phyloP scores from a whole-genome alignment of 2,797 vertebrate genomes.

The Enteromius treurensis region DNA sequence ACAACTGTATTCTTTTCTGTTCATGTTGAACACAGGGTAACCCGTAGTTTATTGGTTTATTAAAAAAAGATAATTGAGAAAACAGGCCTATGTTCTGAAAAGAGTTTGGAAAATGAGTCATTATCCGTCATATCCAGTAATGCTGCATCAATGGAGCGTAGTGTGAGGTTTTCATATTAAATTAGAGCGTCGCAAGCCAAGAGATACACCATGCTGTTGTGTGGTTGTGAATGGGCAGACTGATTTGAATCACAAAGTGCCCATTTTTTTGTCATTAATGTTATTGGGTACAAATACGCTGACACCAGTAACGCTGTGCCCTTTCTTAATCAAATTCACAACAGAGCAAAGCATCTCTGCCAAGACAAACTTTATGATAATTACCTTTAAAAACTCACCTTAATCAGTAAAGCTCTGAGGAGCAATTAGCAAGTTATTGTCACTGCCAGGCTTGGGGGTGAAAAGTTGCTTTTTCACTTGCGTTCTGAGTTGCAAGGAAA shows the following conservation, averaged over 20 bases:
- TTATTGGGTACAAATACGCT: not conserved
- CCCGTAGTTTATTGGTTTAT: constrained; percentile 12
- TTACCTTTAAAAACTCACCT: constrained; percentile 9
- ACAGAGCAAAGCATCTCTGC: not conserved
- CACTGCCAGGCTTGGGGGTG: no score
- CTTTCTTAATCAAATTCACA: not conserved
- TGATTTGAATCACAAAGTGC: constrained; percentile 13
- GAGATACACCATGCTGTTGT: not conserved
- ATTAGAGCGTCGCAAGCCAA: not conserved
- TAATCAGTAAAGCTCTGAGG: not conserved
- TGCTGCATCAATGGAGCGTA: constrained; percentile 22
- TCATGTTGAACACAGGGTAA: constrained; percentile 6
- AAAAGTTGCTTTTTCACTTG: not conserved
- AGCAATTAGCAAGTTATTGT: not conserved
- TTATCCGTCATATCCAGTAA: constrained; percentile 14
- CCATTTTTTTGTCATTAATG: constrained; percentile 29
- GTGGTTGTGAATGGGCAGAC: not conserved
- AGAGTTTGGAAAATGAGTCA: constrained; percentile 38
- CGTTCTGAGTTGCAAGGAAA: not conserved
- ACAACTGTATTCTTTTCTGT: constrained; percentile 15
- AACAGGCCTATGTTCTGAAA: constrained; percentile 23
- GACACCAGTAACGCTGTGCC: not conserved
- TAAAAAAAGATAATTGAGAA: constrained; percentile 37
- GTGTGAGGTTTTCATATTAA: constrained; percentile 43
- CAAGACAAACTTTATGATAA: not conserved